Conservation (phyloP, 1,140 invertebrate species). For the Cotesia typhae region DNA sequence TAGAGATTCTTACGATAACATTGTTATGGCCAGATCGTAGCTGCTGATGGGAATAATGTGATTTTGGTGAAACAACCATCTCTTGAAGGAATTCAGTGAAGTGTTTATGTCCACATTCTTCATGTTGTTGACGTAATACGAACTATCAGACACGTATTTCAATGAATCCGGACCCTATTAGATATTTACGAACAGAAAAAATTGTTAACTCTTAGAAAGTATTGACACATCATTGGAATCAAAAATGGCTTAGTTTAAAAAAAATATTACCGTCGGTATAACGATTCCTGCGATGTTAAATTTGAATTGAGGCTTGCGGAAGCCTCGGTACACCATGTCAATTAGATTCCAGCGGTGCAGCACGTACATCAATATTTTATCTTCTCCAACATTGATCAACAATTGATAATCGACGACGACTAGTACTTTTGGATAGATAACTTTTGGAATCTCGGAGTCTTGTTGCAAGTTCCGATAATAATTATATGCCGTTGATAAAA, state of each 20-base stretch:
- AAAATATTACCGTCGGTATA: neutral
- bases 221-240: too few species aligned
- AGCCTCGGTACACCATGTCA: neutral
- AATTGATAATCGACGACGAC: neutral
- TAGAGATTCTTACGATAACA: neutral
- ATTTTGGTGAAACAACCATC: neutral
- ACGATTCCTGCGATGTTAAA: conserved; percentile 4
- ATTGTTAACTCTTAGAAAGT: too few species aligned
- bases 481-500: too few species aligned
- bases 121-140: neutral
- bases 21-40: conserved; percentile 6
- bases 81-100: neutral
- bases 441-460: neutral
- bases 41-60: neutral
- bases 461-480: too few species aligned
- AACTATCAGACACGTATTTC: neutral
- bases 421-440: neutral
- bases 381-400: neutral
- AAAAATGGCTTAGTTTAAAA: too few species aligned
- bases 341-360: neutral
- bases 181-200: too few species aligned
- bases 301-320: neutral
- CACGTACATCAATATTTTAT: neutral
- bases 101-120: neutral
- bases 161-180: too few species aligned